Evolutionary conservation across 2,888 invertebrate genomes (phyloP).

Genomic region (Nowickia ferox): DNA sequence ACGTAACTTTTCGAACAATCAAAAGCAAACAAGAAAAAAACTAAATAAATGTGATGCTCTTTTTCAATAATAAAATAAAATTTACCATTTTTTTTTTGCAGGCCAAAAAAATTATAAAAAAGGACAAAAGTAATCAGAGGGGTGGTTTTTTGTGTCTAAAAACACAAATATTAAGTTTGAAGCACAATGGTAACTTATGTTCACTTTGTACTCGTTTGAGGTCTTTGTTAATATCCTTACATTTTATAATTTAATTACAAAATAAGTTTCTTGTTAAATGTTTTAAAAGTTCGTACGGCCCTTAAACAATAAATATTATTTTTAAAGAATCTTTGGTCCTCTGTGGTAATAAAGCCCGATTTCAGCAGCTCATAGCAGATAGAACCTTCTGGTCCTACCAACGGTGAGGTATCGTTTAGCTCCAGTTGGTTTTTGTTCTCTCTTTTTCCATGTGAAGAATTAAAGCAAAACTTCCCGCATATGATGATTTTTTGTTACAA

Average conservation of each 20-base stretch:
- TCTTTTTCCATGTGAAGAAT: no score
- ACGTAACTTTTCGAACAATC: constrained; percentile 43
- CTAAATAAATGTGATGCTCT: constrained; percentile 41
- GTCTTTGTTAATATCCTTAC: neutral
- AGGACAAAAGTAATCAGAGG: neutral
- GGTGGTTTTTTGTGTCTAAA: constrained; percentile 6
- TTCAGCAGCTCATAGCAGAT: no score
- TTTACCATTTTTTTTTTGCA: constrained; percentile 52
- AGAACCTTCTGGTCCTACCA: no score
- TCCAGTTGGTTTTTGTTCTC: no score
- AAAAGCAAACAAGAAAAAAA: constrained; percentile 30
- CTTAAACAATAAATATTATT: no score
- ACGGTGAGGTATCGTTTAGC: no score
- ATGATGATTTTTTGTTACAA: no score
- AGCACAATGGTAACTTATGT: neutral
- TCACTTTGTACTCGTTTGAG: constrained; percentile 18
- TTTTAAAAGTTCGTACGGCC: no score
- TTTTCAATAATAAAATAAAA: constrained; percentile 38
- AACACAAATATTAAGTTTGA: constrained; percentile 1
- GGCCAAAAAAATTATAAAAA: neutral
- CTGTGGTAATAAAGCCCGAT: no score
- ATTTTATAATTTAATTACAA: no score
- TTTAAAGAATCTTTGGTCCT: no score
- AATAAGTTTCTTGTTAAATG: neutral
- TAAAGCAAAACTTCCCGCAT: no score